Percentiles rank a stretch among this genome's conserved stretches.
Evolutionary conservation across 30 jellyfish, hydroid and myxozoan species (phyloP).

Genomic region (Nemopilema nomurai): DNA sequence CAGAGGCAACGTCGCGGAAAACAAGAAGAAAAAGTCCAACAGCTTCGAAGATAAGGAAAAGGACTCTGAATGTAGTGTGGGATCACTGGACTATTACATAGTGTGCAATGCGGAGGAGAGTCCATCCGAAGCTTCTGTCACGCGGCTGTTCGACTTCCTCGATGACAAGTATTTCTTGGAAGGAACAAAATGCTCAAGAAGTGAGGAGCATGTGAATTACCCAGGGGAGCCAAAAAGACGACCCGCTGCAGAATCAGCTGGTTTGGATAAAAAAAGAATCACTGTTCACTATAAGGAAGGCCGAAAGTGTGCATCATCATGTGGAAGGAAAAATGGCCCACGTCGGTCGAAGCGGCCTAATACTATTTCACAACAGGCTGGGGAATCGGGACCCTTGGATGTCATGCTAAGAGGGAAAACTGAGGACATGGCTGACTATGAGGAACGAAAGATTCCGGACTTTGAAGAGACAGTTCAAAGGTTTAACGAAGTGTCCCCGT

Average conservation of each 20-base stretch:
- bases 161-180: constrained; percentile 8
- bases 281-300: background rate
- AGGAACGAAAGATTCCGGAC: background rate
- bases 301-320: background rate
- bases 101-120: background rate
- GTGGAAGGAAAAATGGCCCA: background rate
- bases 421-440: background rate
- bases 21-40: background rate
- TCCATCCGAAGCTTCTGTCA: background rate
- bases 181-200: background rate
- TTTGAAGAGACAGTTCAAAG: constrained; percentile 1
- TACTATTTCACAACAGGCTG: background rate
- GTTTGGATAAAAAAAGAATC: background rate
- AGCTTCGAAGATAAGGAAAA: background rate
- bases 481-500: constrained; percentile 41
- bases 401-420: background rate
- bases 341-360: background rate
- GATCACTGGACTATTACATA: background rate
- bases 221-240: background rate
- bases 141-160: background rate
- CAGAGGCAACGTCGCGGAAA: background rate
- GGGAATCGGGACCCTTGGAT: background rate
- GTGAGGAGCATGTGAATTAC: background rate
- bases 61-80: background rate
- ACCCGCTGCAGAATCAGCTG: background rate